Evolutionary conservation across 2,113 vertebrate species (phyloP), one percentile per base, ranked within the genome.

Genomic region (Perognathus longimembris): DNA sequence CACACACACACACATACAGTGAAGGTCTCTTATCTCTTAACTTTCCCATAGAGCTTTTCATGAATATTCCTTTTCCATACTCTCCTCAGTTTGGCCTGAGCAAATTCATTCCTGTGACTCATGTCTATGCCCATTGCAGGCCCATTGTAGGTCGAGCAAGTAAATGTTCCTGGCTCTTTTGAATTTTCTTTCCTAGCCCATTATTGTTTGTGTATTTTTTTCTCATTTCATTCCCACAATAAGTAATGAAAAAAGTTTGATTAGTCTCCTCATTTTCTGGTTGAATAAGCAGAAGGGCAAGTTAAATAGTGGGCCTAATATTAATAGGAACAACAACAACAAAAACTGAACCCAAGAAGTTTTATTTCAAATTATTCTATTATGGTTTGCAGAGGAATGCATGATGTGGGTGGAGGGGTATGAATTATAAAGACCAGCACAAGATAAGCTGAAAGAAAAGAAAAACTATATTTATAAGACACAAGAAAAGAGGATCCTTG

Each of bases 401-500:
- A 30, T 67, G 11, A 1, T 34, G 1, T 5, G 6, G 7, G 3
- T 73, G 20, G n/a, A n/a, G 50, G 50, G 1, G 9, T 61, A 38
- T 45, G 76, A n/a, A n/a, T n/a, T n/a, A n/a, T n/a, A n/a, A n/a
- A n/a, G 26, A 28, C 10, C 76, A 95, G 24, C 26, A 92, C 71
- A 63, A 22, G 21, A 6, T 34, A 20, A 75, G 26, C 34, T 61
- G 32, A 83, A 86, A 93, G 14, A 63, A 93, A 71, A 1, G 71
- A 9, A 30, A 63, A 1, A 20, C 38, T 80, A 45, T 61, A 71
- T 67, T 76, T 73, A 20, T 54, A 82, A 64, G 10, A 87, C 10
- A 36, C 59, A 64, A 87, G 21, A 61, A 64, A 69, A 64, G 21
- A 28, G 26, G 32, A 30, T 36, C 10, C 40, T n/a, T 17, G 24